A percentile compares a stretch with the other conserved stretches of the same genome.
These are phyloP conservation scores for Chlorops oryzae DNA, from an alignment of 1,140 invertebrate species.

Conservation along the genomic window DNA sequence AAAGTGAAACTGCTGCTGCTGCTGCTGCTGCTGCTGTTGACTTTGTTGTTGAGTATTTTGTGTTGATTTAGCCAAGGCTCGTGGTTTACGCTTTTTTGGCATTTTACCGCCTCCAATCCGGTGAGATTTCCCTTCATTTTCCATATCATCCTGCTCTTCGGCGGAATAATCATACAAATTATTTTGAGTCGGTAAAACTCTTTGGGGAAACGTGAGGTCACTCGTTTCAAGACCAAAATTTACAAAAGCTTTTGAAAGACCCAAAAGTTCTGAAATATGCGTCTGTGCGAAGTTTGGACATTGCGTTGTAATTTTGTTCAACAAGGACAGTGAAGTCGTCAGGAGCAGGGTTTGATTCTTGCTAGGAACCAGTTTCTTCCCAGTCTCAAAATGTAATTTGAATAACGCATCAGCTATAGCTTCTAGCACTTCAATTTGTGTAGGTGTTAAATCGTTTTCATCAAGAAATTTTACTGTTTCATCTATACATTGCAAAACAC, in stretches of 20 bases:
- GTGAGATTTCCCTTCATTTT: no score
- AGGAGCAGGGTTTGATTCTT: no score
- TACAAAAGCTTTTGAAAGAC: conserved; percentile 52
- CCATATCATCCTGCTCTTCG: conserved; percentile 26
- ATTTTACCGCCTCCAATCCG: conserved; percentile 49
- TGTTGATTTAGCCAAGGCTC: conserved; percentile 42
- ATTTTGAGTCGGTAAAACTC: conserved; percentile 51
- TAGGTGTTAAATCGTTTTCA: no score
- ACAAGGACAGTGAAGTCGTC: no score
- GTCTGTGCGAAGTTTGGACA: no score
- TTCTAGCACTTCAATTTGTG: no score
- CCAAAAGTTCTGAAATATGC: conserved; percentile 51
- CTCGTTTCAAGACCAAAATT: conserved; percentile 49
- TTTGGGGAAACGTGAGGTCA: conserved; percentile 35
- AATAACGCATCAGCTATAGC: no score
- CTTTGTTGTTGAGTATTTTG: conserved; percentile 19
- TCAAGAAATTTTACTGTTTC: no score
- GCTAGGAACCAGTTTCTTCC: no score
- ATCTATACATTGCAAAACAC: no score
- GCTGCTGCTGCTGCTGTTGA: conserved; percentile 16
- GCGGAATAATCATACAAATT: conserved; percentile 50
- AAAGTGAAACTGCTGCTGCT: conserved; percentile 4
- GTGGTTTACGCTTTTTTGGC: conserved; percentile 37
- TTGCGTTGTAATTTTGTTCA: no score
- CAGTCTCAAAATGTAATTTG: no score